Percentiles rank a stretch among this genome's conserved stretches.
Conservation (phyloP, 2,888 invertebrate genomes). For the Cantharis lateralis region DNA sequence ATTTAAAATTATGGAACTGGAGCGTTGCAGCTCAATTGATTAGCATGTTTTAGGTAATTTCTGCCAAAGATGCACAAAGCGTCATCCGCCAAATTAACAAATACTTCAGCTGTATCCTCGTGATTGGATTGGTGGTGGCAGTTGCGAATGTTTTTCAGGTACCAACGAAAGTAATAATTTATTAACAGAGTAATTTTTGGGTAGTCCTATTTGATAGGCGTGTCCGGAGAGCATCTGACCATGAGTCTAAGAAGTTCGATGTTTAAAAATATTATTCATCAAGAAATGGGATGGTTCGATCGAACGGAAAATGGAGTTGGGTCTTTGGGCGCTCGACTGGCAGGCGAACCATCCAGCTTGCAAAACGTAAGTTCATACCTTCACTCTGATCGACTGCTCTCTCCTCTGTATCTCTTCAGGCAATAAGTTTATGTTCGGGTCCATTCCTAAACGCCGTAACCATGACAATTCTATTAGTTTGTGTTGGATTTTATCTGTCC, state of each 20-base stretch:
- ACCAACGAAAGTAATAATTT: not conserved
- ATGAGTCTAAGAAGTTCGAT: constrained; percentile 69
- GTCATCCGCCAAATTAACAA: not conserved
- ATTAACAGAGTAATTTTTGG: not conserved
- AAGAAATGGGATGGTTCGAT: constrained; percentile 79
- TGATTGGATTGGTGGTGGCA: not conserved
- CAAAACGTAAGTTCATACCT: constrained; percentile 79
- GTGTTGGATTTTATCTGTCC: constrained; percentile 70
- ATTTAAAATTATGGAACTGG: too few relatives aligned
- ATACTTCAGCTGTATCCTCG: not conserved
- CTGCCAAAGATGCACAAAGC: not conserved
- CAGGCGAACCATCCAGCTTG: constrained; percentile 77
- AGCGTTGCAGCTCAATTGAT: too few relatives aligned
- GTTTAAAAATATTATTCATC: constrained; percentile 70
- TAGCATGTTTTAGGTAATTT: not conserved
- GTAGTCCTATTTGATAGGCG: constrained; percentile 59
- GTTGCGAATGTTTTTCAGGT: constrained; percentile 22
- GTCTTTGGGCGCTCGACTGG: constrained; percentile 72
- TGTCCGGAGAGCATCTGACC: constrained; percentile 81
- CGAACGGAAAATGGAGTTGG: constrained; percentile 74
- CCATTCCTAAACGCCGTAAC: constrained; percentile 72
- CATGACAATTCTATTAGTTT: constrained; percentile 68
- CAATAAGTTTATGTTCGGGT: not conserved
- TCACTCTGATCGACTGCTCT: not conserved
- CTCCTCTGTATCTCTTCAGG: not conserved